Conservation (phyloP, 1,140 invertebrate genomes). For the Gyrodactylus salaris region DNA sequence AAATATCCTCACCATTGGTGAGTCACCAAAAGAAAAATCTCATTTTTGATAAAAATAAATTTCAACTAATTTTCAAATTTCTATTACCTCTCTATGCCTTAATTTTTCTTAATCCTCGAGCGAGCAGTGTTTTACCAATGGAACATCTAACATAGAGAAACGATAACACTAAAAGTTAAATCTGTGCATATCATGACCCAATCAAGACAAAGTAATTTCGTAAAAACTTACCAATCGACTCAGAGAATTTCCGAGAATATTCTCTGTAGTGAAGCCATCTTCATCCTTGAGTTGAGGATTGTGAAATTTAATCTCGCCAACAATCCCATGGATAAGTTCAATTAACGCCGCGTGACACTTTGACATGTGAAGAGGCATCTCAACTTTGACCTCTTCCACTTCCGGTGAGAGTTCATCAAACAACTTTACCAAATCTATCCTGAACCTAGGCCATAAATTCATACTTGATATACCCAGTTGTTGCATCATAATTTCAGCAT, state of each 20-base stretch:
- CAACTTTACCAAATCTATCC: background rate
- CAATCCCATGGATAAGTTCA: background rate
- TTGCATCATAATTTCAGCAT: background rate
- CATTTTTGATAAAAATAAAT: too few species aligned
- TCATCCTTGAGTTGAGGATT: background rate
- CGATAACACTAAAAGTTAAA: too few species aligned
- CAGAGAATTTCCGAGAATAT: background rate
- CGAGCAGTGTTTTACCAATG: too few species aligned
- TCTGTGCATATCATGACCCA: too few species aligned
- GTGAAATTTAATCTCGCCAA: background rate
- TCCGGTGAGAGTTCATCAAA: background rate
- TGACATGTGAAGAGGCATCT: background rate
- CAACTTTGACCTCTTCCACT: background rate
- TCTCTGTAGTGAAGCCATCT: constrained; percentile 2
- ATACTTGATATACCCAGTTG: background rate
- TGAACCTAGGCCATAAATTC: constrained; percentile 6
- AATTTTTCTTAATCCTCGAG: too few species aligned
- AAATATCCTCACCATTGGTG: too few species aligned
- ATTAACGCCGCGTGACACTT: background rate
- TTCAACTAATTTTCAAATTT: too few species aligned
- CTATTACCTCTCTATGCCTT: too few species aligned
- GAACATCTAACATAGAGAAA: too few species aligned
- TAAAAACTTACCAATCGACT: background rate
- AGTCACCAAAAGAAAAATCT: too few species aligned
- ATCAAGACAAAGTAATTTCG: too few species aligned